Base-by-base conservation (phyloP, 2,113 vertebrate species). In the Ciconia boyciana region DNA sequence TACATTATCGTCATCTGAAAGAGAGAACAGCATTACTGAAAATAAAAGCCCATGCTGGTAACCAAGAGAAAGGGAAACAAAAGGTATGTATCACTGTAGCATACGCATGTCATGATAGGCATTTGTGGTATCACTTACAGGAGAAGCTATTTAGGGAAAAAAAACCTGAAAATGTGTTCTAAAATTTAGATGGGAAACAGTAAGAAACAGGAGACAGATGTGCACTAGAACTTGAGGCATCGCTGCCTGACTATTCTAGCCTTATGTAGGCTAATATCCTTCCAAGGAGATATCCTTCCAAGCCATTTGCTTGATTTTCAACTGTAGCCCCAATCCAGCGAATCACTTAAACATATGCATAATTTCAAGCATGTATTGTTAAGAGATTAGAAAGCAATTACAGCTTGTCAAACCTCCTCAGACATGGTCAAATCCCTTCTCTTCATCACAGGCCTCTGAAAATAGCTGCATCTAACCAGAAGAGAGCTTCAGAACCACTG, bases 361-460 rank as follows among this genome's bases (percentile, higher is more conserved):
- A 87, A 89, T 82, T 96, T 85, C 75, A 87, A 93, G 34, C 34
- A 43, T 52, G 70, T 57, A 97, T 96, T 97, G 96, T 95, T 96
- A 91, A 83, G 93, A 93, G 96, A 94, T 96, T 97, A 96, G 58
- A 87, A 95, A 93, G 92, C 90, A 96, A 95, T 96, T 96, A 96
- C 43, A 69, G 70, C 84, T 94, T 96, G 96, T 96, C 96, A 97
- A 65, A 68, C 68, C 32, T 91, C 11, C n/a, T 93, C 95, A 96
- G 68, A 90, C 44, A 82, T 81, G 71, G 78, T 65, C 78, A 95
- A 91, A 96, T 94, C 93, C 89, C n/a, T 85, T 93, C 93, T 95
- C 91, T 94, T 94, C 54, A 94, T 91, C 66, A 94, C 6, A 36
- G 22, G 51, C 25, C 60, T 87, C 57, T 93, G 61, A 92, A 94